A percentile compares a stretch with the other conserved stretches of the same genome.
Conservation (phyloP, 2,888 invertebrate genomes). For the Polietes domitor region DNA sequence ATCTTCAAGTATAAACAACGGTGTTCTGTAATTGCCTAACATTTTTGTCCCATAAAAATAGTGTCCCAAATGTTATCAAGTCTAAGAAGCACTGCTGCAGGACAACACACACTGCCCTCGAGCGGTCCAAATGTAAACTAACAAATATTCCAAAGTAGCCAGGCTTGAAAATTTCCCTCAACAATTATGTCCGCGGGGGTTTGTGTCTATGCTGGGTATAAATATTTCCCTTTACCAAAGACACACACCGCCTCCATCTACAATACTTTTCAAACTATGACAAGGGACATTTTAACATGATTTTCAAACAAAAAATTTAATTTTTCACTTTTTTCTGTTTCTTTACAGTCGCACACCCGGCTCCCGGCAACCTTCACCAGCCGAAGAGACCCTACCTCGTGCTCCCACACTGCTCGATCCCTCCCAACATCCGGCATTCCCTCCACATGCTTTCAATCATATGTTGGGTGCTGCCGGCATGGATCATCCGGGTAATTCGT, state of each 20-base stretch:
- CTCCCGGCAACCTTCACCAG: conserved; percentile 95
- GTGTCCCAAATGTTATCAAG: no score
- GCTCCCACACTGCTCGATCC: conserved; percentile 81
- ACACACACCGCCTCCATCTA: background rate
- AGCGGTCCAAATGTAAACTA: no score
- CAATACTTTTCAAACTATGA: conserved; percentile 38
- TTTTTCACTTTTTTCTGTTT: conserved; percentile 34
- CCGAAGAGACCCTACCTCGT: conserved; percentile 85
- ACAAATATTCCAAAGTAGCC: no score
- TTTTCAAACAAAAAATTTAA: no score
- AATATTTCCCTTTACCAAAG: background rate
- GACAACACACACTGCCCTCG: no score
- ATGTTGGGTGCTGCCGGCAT: conserved; percentile 78
- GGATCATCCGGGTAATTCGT: conserved; percentile 75
- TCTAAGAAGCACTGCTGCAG: no score
- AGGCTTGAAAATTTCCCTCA: background rate
- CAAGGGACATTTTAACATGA: background rate
- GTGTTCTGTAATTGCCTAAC: no score
- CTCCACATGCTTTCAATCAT: conserved; percentile 82
- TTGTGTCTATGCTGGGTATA: conserved; percentile 23
- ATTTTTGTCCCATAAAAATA: no score
- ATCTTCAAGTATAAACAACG: no score
- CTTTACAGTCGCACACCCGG: conserved; percentile 90
- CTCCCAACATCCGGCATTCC: conserved; percentile 76
- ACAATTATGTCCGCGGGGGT: conserved; percentile 5